Conservation (phyloP, 2,888 invertebrate species). For the Phasia obesa region DNA sequence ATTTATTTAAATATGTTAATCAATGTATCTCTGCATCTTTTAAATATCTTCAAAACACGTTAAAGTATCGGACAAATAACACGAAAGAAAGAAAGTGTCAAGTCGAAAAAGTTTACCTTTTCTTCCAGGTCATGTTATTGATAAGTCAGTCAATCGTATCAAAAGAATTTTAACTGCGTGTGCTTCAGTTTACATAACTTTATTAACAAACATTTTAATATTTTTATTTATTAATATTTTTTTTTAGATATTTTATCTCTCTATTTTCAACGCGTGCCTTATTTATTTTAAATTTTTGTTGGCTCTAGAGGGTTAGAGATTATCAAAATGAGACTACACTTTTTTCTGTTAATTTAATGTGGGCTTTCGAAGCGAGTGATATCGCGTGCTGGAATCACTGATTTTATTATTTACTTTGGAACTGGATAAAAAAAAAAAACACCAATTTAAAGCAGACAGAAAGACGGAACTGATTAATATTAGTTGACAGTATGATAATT, state of each 20-base stretch:
- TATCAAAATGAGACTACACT: conserved; percentile 1
- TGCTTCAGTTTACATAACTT: not conserved
- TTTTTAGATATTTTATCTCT: conserved; percentile 12
- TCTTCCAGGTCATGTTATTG: conserved; percentile 41
- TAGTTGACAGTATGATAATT: conserved; percentile 71
- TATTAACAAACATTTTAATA: not conserved
- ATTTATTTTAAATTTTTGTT: conserved; percentile 6
- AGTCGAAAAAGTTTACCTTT: conserved; percentile 46
- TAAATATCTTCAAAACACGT: conserved; percentile 1
- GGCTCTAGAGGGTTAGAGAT: not conserved
- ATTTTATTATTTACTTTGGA: conserved; percentile 51
- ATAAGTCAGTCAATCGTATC: conserved; percentile 16
- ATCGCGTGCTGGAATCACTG: conserved; percentile 73
- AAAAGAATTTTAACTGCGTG: conserved; percentile 29
- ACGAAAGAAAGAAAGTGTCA: conserved; percentile 13
- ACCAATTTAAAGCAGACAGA: conserved; percentile 59
- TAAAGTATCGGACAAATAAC: not conserved
- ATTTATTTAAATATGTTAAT: conserved; percentile 57
- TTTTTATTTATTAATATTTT: not conserved
- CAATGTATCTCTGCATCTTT: conserved; percentile 35
- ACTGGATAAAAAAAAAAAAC: not conserved
- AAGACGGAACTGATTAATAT: conserved; percentile 74
- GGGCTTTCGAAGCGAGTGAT: conserved; percentile 42
- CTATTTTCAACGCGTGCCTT: conserved; percentile 48
- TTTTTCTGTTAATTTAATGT: conserved; percentile 16